Evolutionary conservation across 2,797 vertebrate genomes (phyloP).

Genomic region (Myotis findleyi): DNA sequence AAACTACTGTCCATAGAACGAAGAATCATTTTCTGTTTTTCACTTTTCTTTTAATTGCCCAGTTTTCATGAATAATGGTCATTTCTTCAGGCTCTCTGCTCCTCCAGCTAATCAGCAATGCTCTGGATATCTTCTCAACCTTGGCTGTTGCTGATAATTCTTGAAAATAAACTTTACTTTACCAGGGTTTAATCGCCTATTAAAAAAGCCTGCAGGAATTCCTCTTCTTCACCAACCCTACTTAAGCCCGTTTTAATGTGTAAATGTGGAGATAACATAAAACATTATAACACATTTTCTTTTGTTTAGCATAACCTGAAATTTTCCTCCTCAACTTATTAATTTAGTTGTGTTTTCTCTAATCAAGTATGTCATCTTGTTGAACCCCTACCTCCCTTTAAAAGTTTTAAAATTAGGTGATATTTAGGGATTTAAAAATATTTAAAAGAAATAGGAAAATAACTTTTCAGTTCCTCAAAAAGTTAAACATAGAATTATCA

Average conservation of each 20-base stretch:
- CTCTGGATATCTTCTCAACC: background rate
- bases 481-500: constrained; percentile 10
- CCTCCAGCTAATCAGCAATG: background rate
- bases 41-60: background rate
- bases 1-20: background rate
- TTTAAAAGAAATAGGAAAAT: constrained; percentile 43
- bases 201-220: background rate
- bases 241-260: background rate
- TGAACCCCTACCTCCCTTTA: background rate
- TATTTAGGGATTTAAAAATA: constrained; percentile 42
- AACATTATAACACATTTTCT: background rate
- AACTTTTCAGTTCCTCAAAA: constrained; percentile 13
- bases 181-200: background rate
- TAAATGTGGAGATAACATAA: background rate
- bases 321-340: background rate
- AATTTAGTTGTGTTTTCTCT: constrained; percentile 10
- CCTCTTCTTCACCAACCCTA: background rate
- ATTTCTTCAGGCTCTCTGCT: background rate
- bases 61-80: background rate
- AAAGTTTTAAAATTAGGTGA: background rate
- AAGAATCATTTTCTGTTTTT: background rate
- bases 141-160: background rate
- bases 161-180: background rate
- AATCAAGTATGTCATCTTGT: background rate
- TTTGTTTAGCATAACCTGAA: background rate